A percentile compares a stretch with the other conserved stretches of the same genome.
Evolutionary conservation across 1,140 invertebrate genomes (phyloP).

Genomic region (Dendroctonus ponderosae): DNA sequence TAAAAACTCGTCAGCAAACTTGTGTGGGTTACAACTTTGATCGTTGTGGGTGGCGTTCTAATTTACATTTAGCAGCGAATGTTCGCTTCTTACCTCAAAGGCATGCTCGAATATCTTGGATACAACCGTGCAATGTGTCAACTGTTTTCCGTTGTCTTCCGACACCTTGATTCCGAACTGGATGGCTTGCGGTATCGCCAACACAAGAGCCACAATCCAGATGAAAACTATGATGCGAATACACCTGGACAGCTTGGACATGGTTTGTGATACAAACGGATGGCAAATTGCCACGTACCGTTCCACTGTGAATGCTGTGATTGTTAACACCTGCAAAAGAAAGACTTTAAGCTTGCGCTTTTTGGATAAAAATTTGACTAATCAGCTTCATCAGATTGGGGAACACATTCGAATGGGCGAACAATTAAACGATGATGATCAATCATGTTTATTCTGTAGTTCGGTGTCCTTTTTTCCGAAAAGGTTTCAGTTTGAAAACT

Average conservation of each 20-base stretch:
- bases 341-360: neutral
- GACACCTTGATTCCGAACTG: slow-evolving; percentile 50
- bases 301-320: slow-evolving; percentile 71
- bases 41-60: neutral
- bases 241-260: slow-evolving; percentile 59
- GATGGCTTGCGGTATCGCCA: slow-evolving; percentile 59
- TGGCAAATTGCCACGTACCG: slow-evolving; percentile 72
- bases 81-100: slow-evolving; percentile 49
- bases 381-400: neutral
- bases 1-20: too few relatives aligned
- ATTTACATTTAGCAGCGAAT: neutral
- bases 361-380: neutral
- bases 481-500: too few relatives aligned
- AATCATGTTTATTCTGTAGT: too few relatives aligned
- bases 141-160: slow-evolving; percentile 33
- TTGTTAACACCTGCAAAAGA: slow-evolving; percentile 55
- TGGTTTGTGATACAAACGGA: slow-evolving; percentile 54
- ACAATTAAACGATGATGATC: too few relatives aligned
- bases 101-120: slow-evolving; percentile 47
- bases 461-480: too few relatives aligned
- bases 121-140: slow-evolving; percentile 41
- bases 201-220: slow-evolving; percentile 59
- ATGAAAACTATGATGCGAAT: slow-evolving; percentile 60
- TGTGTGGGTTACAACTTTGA: too few relatives aligned
- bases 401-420: neutral